These are phyloP conservation scores for Pheosia gnoma DNA, from an alignment of 2,888 invertebrate genomes.

Conservation along the genomic window DNA sequence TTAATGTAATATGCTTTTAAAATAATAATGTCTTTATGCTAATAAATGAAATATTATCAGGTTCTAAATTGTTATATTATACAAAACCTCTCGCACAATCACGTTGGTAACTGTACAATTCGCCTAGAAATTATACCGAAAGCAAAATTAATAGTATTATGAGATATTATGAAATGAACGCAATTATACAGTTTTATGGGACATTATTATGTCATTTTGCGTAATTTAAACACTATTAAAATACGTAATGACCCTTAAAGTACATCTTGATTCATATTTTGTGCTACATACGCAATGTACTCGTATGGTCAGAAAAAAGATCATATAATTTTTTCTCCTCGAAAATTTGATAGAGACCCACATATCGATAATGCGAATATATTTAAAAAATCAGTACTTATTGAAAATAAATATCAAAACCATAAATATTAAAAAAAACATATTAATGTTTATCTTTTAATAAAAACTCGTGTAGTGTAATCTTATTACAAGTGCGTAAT, in stretches of 20 bases:
- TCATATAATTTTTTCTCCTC: background rate
- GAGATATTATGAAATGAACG: slow-evolving; percentile 23
- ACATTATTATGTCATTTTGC: slow-evolving; percentile 17
- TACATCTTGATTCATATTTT: slow-evolving; percentile 15
- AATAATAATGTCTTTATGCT: too few relatives aligned
- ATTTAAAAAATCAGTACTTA: too few relatives aligned
- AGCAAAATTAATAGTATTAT: slow-evolving; percentile 12
- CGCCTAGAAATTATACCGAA: slow-evolving; percentile 24
- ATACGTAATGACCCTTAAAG: slow-evolving; percentile 17
- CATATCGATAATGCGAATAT: too few relatives aligned
- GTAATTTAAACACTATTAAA: slow-evolving; percentile 22
- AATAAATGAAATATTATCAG: too few relatives aligned
- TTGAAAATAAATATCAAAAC: too few relatives aligned
- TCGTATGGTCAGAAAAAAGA: slow-evolving; percentile 2
- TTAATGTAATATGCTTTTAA: too few relatives aligned
- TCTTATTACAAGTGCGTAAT: background rate
- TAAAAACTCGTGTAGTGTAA: too few relatives aligned
- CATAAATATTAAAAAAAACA: too few relatives aligned
- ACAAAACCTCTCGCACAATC: too few relatives aligned
- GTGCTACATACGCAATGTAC: slow-evolving; percentile 6
- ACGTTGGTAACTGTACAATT: slow-evolving; percentile 11
- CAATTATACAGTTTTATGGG: slow-evolving; percentile 23
- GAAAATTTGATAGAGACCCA: background rate
- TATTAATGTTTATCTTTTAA: too few relatives aligned
- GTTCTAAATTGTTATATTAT: too few relatives aligned